Evolutionary conservation across 2,797 vertebrate species (phyloP).

Genomic region (Gallirallus australis): DNA sequence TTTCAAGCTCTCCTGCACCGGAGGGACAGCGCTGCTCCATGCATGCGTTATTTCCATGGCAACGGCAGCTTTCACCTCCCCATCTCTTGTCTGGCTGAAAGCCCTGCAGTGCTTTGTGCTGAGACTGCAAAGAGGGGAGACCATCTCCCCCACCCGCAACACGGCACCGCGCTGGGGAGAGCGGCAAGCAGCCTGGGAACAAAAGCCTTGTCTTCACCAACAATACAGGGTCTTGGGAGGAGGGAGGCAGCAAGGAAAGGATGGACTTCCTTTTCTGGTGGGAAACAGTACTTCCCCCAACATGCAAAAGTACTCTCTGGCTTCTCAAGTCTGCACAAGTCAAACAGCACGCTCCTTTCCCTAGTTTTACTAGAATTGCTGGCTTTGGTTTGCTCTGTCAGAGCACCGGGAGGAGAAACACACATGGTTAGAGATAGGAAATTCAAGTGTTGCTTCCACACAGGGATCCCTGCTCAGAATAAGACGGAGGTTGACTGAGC

Average conservation of each 20-base stretch:
- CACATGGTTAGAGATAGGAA: background rate
- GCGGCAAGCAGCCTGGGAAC: constrained; percentile 5
- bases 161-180: background rate
- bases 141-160: background rate
- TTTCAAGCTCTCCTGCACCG: background rate
- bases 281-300: background rate
- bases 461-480: background rate
- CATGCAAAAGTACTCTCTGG: background rate
- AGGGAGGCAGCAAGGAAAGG: background rate
- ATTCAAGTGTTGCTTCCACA: accelerated
- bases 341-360: background rate
- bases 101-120: constrained; percentile 78
- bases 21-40: constrained; percentile 17
- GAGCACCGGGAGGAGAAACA: background rate
- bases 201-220: constrained; percentile 39
- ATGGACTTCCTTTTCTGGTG: constrained; percentile 3
- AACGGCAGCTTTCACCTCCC: constrained; percentile 70
- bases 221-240: background rate
- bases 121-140: constrained; percentile 76
- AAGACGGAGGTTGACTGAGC: background rate
- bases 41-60: constrained; percentile 75
- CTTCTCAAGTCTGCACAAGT: background rate
- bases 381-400: background rate
- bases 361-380: background rate
- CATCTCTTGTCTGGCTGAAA: constrained; percentile 67